phyloP scores from a whole-genome alignment of 2,113 vertebrate species.

The Nannobrachium achirus region DNA sequence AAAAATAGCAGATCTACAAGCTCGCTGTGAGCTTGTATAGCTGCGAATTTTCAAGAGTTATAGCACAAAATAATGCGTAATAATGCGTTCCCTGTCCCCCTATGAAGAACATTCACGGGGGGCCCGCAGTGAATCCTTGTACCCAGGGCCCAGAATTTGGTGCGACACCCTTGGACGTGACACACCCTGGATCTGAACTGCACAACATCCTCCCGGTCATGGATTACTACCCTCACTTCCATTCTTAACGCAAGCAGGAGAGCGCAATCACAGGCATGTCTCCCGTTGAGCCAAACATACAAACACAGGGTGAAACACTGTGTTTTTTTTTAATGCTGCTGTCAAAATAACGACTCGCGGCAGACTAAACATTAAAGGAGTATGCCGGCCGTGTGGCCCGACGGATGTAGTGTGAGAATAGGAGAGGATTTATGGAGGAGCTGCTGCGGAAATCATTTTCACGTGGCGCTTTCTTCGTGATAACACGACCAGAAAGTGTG shows the following conservation, averaged over 20 bases:
- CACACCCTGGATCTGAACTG: constrained; percentile 42
- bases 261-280: constrained; percentile 25
- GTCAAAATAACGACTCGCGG: constrained; percentile 69
- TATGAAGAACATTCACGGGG: too few species aligned
- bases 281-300: constrained; percentile 45
- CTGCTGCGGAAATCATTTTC: constrained; percentile 30
- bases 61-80: too few species aligned
- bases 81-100: too few species aligned
- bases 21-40: too few species aligned
- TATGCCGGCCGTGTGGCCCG: constrained; percentile 30
- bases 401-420: constrained; percentile 45
- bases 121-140: too few species aligned
- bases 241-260: constrained; percentile 29
- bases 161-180: too few species aligned
- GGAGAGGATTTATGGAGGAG: constrained; percentile 1
- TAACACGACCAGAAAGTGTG: constrained; percentile 3
- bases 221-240: constrained; percentile 42
- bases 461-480: background rate
- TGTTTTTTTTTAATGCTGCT: constrained; percentile 62
- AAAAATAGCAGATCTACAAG: too few species aligned
- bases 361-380: constrained; percentile 74
- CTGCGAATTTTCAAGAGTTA: too few species aligned
- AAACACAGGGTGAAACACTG: constrained; percentile 50
- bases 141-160: too few species aligned
- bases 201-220: constrained; percentile 45